Evolutionary conservation across 2,888 invertebrate genomes (phyloP).

Genomic region (Apeira syringaria): DNA sequence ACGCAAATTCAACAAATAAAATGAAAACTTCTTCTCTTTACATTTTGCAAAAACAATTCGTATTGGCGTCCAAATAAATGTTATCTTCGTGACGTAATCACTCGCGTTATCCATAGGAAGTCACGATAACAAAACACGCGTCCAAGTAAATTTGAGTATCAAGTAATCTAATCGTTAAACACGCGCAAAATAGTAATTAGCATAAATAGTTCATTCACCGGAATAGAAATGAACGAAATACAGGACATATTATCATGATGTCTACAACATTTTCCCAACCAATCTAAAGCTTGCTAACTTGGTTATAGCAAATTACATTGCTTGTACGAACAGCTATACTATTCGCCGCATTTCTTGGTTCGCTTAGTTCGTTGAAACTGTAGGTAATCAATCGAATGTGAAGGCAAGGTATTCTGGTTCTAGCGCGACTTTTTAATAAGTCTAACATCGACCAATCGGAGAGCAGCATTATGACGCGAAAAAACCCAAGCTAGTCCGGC

Average conservation of each 20-base stretch:
- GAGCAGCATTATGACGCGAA: constrained; percentile 47
- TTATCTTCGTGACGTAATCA: constrained; percentile 27
- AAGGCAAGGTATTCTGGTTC: constrained; percentile 63
- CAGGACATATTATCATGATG: constrained; percentile 36
- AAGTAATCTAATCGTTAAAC: constrained; percentile 62
- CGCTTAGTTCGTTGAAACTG: constrained; percentile 47
- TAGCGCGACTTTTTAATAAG: constrained; percentile 58
- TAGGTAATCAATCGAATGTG: constrained; percentile 53
- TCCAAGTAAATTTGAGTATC: constrained; percentile 49
- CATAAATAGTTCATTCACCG: constrained; percentile 68
- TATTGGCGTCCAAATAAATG: constrained; percentile 19
- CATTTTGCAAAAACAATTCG: constrained; percentile 1
- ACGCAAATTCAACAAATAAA: constrained; percentile 19
- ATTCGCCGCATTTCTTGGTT: constrained; percentile 16
- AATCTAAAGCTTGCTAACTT: constrained; percentile 41
- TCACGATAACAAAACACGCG: constrained; percentile 51
- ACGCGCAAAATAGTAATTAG: constrained; percentile 54
- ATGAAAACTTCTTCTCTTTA: constrained; percentile 1
- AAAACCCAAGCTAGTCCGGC: constrained; percentile 53
- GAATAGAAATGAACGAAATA: constrained; percentile 41
- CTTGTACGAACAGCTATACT: constrained; percentile 35
- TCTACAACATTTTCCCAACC: constrained; percentile 45
- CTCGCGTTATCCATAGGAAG: constrained; percentile 48
- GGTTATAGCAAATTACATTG: constrained; percentile 49
- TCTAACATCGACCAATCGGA: constrained; percentile 49